Base-by-base conservation (phyloP, 2,888 invertebrate genomes). In the Diarsia brunnea region DNA sequence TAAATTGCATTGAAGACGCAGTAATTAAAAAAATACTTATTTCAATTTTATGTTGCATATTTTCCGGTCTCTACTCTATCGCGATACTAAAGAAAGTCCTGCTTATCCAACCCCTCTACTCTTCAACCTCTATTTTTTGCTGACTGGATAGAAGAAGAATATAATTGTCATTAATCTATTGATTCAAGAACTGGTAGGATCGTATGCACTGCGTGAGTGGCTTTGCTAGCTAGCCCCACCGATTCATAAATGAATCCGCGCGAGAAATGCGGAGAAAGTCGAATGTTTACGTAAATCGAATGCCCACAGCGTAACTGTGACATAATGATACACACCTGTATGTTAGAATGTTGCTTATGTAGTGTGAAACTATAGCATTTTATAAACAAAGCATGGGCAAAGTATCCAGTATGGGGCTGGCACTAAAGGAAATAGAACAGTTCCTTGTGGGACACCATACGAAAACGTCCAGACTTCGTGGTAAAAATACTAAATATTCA, bases 221-320 rank as follows among this genome's bases (percentile, higher is more conserved):
- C 31, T 66, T 27, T 38, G 45, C 27, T 43, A 61, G 70, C 68
- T 27, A 47, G 14, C 51, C 55, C 45, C 55, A 58, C 72, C 63
- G 65, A 83, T 82, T 79, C 71, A 79, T 82, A n/a, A n/a, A 81
- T 73, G 85, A 86, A 85, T 85, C 88, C 81, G 84, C 85, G 79
- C 83, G 84, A 89, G 89, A 89, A 90, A 91, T 89, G 90, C 69
- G 85, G 93, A 89, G 93, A 93, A 94, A 94, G 93, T 92, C 19
- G 75, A 74, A 78, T 88, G 88, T 92, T 93, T 93, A 93, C 92
- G 91, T 92, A 93, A 93, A 92, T 80, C 67, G 81, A 74, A 74
- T 70, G 86, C 79, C 79, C 70, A 67, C 65, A 69, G 81, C 90
- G 89, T 89, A 91, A 91, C 89, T 82, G 83, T 90, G 90, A 89